Evolutionary conservation across 2,888 invertebrate species (phyloP).

Genomic region (Hoplodrina ambigua): DNA sequence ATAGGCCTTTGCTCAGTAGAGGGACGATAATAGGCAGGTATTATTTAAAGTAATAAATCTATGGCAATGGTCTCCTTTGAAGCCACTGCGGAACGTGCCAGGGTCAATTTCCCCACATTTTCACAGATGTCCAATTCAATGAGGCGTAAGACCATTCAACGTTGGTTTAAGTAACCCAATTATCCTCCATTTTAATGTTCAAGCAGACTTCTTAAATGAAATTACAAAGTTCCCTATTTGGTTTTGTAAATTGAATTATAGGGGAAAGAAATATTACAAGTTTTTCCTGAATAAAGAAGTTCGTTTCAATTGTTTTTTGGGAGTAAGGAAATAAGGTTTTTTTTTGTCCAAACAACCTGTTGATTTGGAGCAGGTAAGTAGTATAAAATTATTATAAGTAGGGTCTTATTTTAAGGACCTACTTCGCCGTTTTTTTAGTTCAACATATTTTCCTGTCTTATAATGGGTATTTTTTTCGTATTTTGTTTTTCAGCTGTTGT

Average conservation of each 20-base stretch:
- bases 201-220: constrained; percentile 21
- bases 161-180: constrained; percentile 11
- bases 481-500: constrained; percentile 12
- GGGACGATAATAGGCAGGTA: no score
- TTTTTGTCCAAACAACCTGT: constrained; percentile 34
- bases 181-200: constrained; percentile 20
- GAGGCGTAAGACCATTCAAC: constrained; percentile 1
- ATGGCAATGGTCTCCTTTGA: neutral
- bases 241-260: constrained; percentile 48
- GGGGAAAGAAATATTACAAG: constrained; percentile 26
- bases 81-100: neutral
- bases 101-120: neutral
- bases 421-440: constrained; percentile 24
- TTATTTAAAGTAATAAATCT: neutral
- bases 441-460: constrained; percentile 9
- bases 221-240: constrained; percentile 47
- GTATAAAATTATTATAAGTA: constrained; percentile 45
- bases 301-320: constrained; percentile 37
- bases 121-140: constrained; percentile 16
- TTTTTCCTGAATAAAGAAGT: constrained; percentile 36
- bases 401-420: constrained; percentile 5
- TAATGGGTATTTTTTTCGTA: constrained; percentile 4
- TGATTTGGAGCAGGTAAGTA: constrained; percentile 26
- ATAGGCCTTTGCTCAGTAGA: no score
- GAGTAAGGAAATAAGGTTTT: constrained; percentile 12